A percentile compares a stretch with the other conserved stretches of the same genome.
Conservation (phyloP, 2,888 invertebrate species). For the Vesta saturnalis region DNA sequence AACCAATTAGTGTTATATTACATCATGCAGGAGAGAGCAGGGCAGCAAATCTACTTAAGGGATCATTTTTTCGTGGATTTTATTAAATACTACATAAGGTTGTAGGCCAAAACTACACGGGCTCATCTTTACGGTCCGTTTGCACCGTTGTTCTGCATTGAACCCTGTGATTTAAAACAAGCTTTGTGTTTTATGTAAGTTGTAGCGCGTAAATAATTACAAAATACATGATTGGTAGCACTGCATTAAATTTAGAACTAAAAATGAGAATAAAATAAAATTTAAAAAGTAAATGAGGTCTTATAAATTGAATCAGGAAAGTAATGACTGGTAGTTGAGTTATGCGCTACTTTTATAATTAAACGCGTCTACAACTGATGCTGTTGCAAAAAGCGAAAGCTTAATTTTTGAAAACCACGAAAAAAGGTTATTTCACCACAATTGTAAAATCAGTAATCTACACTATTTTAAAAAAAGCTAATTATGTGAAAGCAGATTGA, state of each 20-base stretch:
- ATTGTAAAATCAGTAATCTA: slow-evolving; percentile 13
- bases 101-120: slow-evolving; percentile 30
- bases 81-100: slow-evolving; percentile 19
- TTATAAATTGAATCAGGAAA: neutral
- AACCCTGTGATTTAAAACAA: slow-evolving; percentile 39
- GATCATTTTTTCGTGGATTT: slow-evolving; percentile 30
- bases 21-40: slow-evolving; percentile 46
- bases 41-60: slow-evolving; percentile 49
- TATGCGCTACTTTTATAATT: slow-evolving; percentile 7
- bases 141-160: slow-evolving; percentile 49
- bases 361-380: slow-evolving; percentile 19
- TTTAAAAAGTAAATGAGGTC: neutral
- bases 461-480: slow-evolving; percentile 23
- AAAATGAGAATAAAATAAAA: neutral
- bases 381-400: slow-evolving; percentile 27
- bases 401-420: slow-evolving; percentile 15
- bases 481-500: slow-evolving; percentile 30
- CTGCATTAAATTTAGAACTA: slow-evolving; percentile 13
- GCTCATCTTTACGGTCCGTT: slow-evolving; percentile 30
- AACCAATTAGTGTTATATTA: slow-evolving; percentile 35
- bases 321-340: neutral
- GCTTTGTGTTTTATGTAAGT: slow-evolving; percentile 26
- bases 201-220: slow-evolving; percentile 17
- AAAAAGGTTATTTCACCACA: neutral
- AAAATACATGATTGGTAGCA: slow-evolving; percentile 21